Conservation (phyloP, 2,797 vertebrate species). For the Luscinia luscinia region DNA sequence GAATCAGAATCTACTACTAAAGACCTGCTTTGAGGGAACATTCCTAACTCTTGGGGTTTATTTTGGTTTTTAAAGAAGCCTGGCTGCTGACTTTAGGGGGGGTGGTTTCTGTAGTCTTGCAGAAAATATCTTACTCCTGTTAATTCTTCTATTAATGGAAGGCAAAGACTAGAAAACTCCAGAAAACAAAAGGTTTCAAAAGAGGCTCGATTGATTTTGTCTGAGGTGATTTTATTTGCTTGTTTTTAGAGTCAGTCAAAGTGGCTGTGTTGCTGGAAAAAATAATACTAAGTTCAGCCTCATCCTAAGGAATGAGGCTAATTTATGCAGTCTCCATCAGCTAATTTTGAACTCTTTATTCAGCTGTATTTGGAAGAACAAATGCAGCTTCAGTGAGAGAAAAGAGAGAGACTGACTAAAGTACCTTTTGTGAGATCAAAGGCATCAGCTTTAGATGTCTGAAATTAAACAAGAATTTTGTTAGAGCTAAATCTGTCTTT, state of each 20-base stretch:
- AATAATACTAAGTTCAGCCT: neutral
- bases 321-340: neutral
- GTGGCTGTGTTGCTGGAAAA: neutral
- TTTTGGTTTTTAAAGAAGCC: neutral
- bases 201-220: neutral
- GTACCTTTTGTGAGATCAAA: neutral
- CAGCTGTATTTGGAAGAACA: neutral
- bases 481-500: neutral
- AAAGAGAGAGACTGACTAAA: neutral
- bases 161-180: neutral
- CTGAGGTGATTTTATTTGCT: neutral
- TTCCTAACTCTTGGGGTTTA: neutral
- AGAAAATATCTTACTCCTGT: neutral
- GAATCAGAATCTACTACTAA: neutral
- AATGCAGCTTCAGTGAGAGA: neutral
- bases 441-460: neutral
- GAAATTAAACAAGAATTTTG: neutral
- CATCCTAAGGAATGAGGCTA: neutral
- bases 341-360: neutral
- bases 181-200: neutral
- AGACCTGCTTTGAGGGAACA: neutral
- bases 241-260: neutral
- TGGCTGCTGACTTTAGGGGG: neutral
- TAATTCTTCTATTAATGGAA: neutral
- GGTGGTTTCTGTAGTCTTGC: neutral